These are phyloP conservation scores for Eueides isabella DNA, from an alignment of 1,140 invertebrate genomes.

Conservation along the genomic window DNA sequence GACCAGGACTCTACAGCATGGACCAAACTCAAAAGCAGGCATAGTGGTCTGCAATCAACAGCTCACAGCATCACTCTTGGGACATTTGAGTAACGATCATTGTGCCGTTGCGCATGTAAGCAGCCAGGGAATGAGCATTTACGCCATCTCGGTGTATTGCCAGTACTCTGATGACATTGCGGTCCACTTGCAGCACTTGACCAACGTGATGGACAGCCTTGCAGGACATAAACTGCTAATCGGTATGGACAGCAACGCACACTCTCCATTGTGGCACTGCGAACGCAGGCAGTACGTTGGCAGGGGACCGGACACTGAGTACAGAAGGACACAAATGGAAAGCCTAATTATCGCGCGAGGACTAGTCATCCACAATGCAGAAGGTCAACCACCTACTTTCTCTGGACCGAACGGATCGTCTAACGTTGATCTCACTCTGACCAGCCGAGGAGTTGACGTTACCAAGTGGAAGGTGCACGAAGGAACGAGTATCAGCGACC, in stretches of 20 bases:
- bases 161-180: conserved; percentile 38
- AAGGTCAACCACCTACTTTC: conserved; percentile 27
- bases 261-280: conserved; percentile 29
- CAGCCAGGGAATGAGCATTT: background rate
- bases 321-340: conserved; percentile 14
- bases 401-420: conserved; percentile 30
- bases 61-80: background rate
- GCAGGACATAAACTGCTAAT: background rate
- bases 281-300: conserved; percentile 7
- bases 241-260: conserved; percentile 19
- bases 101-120: conserved; percentile 11
- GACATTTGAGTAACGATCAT: conserved; percentile 23
- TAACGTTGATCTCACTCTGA: conserved; percentile 27
- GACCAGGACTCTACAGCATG: background rate
- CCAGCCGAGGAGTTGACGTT: background rate
- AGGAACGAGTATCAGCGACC: conserved; percentile 28
- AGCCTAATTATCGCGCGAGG: background rate
- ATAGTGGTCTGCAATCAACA: background rate
- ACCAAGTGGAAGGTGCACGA: conserved; percentile 26
- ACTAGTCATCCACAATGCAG: conserved; percentile 13
- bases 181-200: conserved; percentile 28
- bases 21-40: background rate
- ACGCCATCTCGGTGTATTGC: conserved; percentile 38
- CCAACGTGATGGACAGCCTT: background rate
- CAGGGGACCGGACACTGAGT: conserved; percentile 8